These are phyloP conservation scores for Egretta garzetta DNA, from an alignment of 2,113 vertebrate species.

Conservation along the genomic window DNA sequence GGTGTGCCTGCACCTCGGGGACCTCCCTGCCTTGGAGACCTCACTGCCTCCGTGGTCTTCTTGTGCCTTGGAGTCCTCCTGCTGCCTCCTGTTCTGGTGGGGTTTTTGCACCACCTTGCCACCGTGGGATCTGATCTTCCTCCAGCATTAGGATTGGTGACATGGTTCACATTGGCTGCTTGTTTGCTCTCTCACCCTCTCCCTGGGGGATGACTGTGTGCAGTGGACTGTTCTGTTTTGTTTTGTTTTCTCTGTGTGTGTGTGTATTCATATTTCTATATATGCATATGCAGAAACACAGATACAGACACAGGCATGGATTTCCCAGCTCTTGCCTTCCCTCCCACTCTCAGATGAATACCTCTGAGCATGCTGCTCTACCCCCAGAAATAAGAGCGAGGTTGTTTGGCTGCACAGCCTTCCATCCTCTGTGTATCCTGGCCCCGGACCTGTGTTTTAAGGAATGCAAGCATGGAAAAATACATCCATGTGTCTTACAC, in stretches of 20 bases:
- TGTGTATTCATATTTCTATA: not conserved
- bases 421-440: not conserved
- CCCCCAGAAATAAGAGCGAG: not conserved
- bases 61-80: not conserved
- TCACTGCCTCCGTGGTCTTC: not conserved
- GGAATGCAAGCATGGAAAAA: not conserved
- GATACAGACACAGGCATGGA: not conserved
- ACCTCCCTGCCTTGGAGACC: not conserved
- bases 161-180: not conserved
- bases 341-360: not conserved
- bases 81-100: not conserved
- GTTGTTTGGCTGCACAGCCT: not conserved
- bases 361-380: not conserved
- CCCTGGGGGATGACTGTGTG: not conserved
- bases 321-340: not conserved
- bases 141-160: rapidly evolving
- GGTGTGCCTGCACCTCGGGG: not conserved
- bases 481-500: not conserved
- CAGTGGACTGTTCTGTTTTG: not conserved
- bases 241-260: not conserved
- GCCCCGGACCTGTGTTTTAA: not conserved
- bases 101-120: not conserved
- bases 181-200: not conserved
- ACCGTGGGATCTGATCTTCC: not conserved
- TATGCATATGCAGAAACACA: not conserved